Conservation (phyloP, 1,140 invertebrate species). For the Cephus cinctus region DNA sequence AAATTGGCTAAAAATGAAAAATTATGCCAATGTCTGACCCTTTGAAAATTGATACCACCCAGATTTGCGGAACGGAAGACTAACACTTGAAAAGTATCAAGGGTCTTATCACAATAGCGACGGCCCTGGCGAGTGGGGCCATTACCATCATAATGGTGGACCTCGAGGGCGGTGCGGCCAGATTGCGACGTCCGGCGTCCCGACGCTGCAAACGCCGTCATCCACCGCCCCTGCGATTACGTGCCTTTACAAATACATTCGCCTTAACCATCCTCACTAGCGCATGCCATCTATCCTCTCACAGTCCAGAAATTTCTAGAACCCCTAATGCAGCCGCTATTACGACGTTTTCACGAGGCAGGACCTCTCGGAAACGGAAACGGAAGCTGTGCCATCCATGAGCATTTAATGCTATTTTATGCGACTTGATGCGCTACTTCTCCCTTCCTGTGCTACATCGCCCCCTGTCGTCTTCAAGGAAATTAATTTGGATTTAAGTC, state of each 20-base stretch:
- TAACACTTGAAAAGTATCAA: too few relatives aligned
- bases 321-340: slow-evolving; percentile 38
- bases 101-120: not conserved
- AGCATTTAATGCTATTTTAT: too few relatives aligned
- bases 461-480: too few relatives aligned
- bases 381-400: not conserved
- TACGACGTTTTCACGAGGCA: slow-evolving; percentile 40
- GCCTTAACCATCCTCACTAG: slow-evolving; percentile 23
- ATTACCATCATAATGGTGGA: slow-evolving; percentile 46
- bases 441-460: not conserved
- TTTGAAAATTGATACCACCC: too few relatives aligned
- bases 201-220: slow-evolving; percentile 25
- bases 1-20: too few relatives aligned
- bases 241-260: slow-evolving; percentile 25
- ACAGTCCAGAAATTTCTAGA: slow-evolving; percentile 34
- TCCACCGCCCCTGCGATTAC: slow-evolving; percentile 44
- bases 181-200: slow-evolving; percentile 48
- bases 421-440: slow-evolving; percentile 7
- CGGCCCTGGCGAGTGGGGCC: slow-evolving; percentile 14
- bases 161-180: slow-evolving; percentile 39
- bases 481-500: too few relatives aligned
- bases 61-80: too few relatives aligned
- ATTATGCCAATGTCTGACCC: too few relatives aligned
- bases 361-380: slow-evolving; percentile 26
- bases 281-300: slow-evolving; percentile 30